A percentile compares a stretch with the other conserved stretches of the same genome.
Conservation (phyloP, 1,140 invertebrate species). For the Bombus pascuorum region DNA sequence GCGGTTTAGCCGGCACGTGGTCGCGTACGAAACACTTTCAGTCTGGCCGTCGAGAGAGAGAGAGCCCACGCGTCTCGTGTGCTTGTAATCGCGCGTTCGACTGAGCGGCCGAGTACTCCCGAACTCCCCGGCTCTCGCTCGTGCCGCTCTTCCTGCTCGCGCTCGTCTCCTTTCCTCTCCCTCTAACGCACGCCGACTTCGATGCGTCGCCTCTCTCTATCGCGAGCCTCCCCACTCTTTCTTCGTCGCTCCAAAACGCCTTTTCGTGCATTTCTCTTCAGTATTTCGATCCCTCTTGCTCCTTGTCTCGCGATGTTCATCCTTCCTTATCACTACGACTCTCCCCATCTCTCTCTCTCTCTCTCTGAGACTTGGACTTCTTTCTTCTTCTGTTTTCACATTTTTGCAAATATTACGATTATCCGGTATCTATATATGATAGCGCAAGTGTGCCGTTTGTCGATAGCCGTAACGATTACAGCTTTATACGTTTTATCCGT, state of each 20-base stretch:
- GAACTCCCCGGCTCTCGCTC: slow-evolving; percentile 66
- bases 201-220: slow-evolving; percentile 45
- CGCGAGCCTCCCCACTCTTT: slow-evolving; percentile 28
- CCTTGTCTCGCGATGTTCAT: slow-evolving; percentile 1
- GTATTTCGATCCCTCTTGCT: not conserved
- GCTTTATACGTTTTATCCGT: not conserved
- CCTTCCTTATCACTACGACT: slow-evolving; percentile 15
- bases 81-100: slow-evolving; percentile 80
- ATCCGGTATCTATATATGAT: not conserved
- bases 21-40: slow-evolving; percentile 66
- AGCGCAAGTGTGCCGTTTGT: not conserved
- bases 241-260: slow-evolving; percentile 25
- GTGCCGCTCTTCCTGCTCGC: slow-evolving; percentile 74
- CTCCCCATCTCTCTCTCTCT: not conserved
- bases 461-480: not conserved
- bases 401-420: not conserved
- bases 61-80: slow-evolving; percentile 76
- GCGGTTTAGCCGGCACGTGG: slow-evolving; percentile 72
- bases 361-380: too few species aligned
- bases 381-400: too few species aligned
- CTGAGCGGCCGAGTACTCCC: slow-evolving; percentile 73
- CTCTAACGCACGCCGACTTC: slow-evolving; percentile 42
- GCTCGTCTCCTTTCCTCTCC: slow-evolving; percentile 51
- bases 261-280: slow-evolving; percentile 22
- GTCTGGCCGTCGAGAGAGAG: slow-evolving; percentile 55